Evolutionary conservation across 2,113 vertebrate genomes (phyloP).

Genomic region (Crotalus viridis): DNA sequence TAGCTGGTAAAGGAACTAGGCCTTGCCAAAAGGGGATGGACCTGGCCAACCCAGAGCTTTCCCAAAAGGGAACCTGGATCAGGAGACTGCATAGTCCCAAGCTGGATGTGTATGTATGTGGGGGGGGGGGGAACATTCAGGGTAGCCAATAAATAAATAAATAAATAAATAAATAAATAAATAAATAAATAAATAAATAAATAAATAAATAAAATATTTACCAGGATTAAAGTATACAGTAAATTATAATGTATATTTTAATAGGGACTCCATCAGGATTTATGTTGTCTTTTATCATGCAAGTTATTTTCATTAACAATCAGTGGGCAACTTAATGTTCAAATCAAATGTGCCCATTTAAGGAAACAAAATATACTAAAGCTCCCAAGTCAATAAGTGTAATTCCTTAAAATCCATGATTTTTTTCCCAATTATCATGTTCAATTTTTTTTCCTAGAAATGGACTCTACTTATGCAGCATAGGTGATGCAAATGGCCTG

Average conservation of each 20-base stretch:
- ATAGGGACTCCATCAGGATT: neutral
- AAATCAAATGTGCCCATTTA: neutral
- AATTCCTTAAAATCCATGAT: neutral
- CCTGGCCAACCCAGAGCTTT: too few species aligned
- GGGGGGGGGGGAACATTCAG: neutral
- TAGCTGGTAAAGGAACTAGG: too few species aligned
- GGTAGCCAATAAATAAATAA: too few species aligned
- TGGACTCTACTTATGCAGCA: neutral
- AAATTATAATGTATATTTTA: neutral
- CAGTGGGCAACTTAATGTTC: neutral
- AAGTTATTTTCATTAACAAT: neutral
- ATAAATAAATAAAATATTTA: too few species aligned
- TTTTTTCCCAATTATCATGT: neutral
- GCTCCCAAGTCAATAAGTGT: neutral
- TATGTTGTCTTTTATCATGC: neutral
- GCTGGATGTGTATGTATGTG: neutral
- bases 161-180: too few species aligned
- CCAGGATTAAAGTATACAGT: neutral
- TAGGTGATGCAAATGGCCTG: neutral
- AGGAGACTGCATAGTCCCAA: neutral
- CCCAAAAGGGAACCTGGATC: too few species aligned
- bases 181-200: too few species aligned
- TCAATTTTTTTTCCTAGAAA: neutral
- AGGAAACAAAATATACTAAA: neutral
- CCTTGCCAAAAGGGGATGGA: too few species aligned